A percentile compares a stretch with the other conserved stretches of the same genome.
Conservation (phyloP, 2,113 vertebrate genomes). For the Paradisaea rubra region DNA sequence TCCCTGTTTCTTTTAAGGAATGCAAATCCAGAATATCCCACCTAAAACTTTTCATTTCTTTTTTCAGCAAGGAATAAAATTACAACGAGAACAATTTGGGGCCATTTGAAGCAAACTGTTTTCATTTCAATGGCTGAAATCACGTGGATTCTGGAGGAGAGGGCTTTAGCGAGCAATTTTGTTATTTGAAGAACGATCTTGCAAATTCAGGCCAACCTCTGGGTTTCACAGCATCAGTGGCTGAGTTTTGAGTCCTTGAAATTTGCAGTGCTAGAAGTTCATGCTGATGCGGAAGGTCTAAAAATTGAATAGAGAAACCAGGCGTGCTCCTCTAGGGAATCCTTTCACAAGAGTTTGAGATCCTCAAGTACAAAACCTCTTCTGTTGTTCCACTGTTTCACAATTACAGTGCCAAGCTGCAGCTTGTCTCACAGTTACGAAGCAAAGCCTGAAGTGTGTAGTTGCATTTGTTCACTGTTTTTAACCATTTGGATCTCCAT, state of each 20-base stretch:
- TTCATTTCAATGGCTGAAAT: background rate
- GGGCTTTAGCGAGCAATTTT: fast-evolving
- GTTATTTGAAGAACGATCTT: background rate
- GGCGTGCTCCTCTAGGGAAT: background rate
- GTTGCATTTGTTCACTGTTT: background rate
- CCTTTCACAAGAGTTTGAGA: background rate
- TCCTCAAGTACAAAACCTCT: background rate
- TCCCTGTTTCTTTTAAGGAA: background rate
- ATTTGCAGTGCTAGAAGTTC: background rate
- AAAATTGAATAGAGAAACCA: background rate
- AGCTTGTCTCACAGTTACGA: background rate
- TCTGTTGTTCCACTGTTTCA: background rate
- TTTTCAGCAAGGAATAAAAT: background rate
- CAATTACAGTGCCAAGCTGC: background rate
- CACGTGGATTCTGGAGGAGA: background rate
- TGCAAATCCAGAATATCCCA: background rate
- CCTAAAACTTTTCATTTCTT: background rate
- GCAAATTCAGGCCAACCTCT: background rate
- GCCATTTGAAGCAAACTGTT: background rate
- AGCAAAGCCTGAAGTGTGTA: background rate
- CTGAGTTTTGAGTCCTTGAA: background rate
- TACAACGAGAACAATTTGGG: background rate
- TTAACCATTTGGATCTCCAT: background rate
- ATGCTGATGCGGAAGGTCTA: background rate
- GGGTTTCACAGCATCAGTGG: background rate